phyloP scores from a whole-genome alignment of 2,113 vertebrate species.

The Ailurus styani region DNA sequence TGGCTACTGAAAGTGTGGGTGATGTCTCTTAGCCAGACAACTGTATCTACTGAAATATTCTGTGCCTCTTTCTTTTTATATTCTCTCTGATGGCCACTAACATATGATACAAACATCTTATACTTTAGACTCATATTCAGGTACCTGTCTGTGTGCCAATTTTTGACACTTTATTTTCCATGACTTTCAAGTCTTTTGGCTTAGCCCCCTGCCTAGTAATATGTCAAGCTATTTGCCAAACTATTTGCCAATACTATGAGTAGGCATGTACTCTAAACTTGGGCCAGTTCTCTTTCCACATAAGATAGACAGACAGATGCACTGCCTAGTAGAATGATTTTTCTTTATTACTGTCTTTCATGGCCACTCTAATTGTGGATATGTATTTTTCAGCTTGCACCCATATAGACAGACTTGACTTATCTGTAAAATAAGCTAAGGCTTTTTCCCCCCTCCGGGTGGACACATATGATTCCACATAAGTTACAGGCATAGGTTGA shows the following conservation, averaged over 20 bases:
- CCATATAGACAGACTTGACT: not conserved
- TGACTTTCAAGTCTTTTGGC: not conserved
- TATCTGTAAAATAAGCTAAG: not conserved
- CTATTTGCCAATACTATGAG: not conserved
- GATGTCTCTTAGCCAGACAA: not conserved
- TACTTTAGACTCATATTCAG: not conserved
- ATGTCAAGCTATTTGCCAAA: not conserved
- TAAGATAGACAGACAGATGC: not conserved
- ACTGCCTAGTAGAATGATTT: not conserved
- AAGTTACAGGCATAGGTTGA: not conserved
- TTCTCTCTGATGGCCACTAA: not conserved
- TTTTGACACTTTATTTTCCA: not conserved
- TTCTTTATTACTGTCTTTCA: not conserved
- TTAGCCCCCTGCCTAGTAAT: not conserved
- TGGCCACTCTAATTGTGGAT: not conserved
- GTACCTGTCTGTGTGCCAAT: not conserved
- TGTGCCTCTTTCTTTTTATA: not conserved
- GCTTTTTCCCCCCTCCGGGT: not conserved
- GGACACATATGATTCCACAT: not conserved
- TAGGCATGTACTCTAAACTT: not conserved
- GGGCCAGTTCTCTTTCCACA: not conserved
- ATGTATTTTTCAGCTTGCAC: not conserved
- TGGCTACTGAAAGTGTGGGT: not conserved
- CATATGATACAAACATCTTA: not conserved
- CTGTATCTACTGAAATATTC: not conserved